Base-by-base conservation (phyloP, 2,888 invertebrate genomes). In the Resseliella maxima region DNA sequence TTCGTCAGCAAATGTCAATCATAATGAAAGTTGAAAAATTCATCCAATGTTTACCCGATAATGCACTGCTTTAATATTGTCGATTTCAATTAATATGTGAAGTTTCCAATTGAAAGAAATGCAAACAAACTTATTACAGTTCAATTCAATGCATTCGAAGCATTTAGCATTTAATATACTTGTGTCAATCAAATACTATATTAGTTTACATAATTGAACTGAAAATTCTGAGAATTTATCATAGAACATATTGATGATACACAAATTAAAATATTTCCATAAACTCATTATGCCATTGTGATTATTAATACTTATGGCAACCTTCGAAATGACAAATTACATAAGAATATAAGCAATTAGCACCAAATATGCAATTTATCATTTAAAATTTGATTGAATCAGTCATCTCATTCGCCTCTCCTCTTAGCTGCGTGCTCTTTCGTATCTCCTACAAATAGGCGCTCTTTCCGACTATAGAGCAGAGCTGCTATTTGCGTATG, bases 21-120 rank as follows among this genome's bases (percentile, higher is more conserved):
- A 83, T 83, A 83, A 83, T 83, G 24, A 83, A 81, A 81, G n/a
- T 38, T 83, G 83, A 83, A 83, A 38, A 83, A 36, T 6, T 38
- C 59, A 24, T 59, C 5, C n/a, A 6, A 59, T n/a, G 24, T 24
- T 24, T 6, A 24, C n/a, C 24, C 24, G 59, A 3, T 59, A 59
- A 59, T 59, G 59, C 12, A 18, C 18, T 18, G 46, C 8, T 15
- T 50, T 59, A 59, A 59, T 59, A 59, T 24, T 24, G 24, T 59
- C 59, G 24, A 59, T 59, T 59, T 59, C 59, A 24, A 59, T 59
- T 59, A n/a, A n/a, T n/a, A 59, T 59, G 10, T 59, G 24, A n/a
- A 59, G 24, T 24, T 50, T 50, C 5, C 59, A 59, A 59, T 59
- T 24, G 24, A 59, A 24, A 3, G 24, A n/a, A 59, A 24, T 24